Evolutionary conservation across 1,140 invertebrate genomes (phyloP).

Genomic region (Lordiphosa collinella): DNA sequence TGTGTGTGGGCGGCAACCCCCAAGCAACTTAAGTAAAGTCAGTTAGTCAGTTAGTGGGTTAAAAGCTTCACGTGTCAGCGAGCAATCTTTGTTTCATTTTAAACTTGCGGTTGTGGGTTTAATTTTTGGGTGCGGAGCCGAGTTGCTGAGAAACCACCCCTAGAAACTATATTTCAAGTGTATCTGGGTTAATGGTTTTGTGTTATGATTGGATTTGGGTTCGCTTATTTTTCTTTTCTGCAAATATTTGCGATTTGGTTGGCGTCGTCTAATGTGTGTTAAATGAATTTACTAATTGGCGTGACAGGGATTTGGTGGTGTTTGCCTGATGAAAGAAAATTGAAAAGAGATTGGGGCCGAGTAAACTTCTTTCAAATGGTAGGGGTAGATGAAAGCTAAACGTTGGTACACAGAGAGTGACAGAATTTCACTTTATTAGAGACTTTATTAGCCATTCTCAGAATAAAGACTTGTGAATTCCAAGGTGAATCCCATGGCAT

Average conservation of each 20-base stretch:
- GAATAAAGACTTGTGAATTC: no score
- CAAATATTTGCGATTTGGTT: slow-evolving; percentile 4
- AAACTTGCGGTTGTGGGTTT: slow-evolving; percentile 12
- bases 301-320: slow-evolving; percentile 18
- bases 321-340: slow-evolving; percentile 15
- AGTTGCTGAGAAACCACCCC: slow-evolving; percentile 1
- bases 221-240: slow-evolving; percentile 27
- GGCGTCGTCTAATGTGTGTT: slow-evolving; percentile 12
- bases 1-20: not conserved
- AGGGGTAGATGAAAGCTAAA: no score
- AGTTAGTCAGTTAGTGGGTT: slow-evolving; percentile 20
- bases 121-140: slow-evolving; percentile 30
- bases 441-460: no score
- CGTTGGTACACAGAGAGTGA: no score
- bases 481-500: no score
- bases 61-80: slow-evolving; percentile 22
- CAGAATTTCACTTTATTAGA: no score
- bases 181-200: slow-evolving; percentile 58
- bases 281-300: slow-evolving; percentile 40
- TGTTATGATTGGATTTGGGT: slow-evolving; percentile 42
- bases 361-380: not conserved
- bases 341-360: not conserved
- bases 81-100: slow-evolving; percentile 17
- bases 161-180: slow-evolving; percentile 19
- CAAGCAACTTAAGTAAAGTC: slow-evolving; percentile 9